Evolutionary conservation across 2,113 vertebrate genomes (phyloP), one percentile per base, ranked within the genome.

Genomic region (Stictonetta naevosa): DNA sequence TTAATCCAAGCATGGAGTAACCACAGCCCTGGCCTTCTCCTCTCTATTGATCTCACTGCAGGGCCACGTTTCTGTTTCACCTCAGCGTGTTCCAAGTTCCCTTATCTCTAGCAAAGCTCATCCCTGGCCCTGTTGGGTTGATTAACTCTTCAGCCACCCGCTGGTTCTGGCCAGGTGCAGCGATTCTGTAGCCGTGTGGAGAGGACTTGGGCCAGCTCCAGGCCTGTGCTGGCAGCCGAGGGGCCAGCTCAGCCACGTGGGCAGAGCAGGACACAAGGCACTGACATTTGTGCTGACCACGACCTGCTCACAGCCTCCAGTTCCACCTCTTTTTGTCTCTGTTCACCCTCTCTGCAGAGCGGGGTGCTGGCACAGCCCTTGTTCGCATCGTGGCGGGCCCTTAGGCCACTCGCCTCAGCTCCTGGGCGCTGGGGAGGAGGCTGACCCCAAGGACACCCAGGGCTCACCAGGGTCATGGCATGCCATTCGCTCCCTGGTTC

Each of bases 1-100:
- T 95, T 94, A 89, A 95, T 92, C 91, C 42, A 13, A 76, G 91
- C 75, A 52, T 71, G 62, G 52, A 74, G 81, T 83, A 94, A 96
- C 92, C 89, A 91, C 78, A 84, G 55, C 91, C 76, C 89, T 77
- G 74, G 94, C 74, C 84, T 80, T 93, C 91, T 89, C 87, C 63
- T 80, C 78, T 79, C 38, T 76, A 94, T 92, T 84, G 93, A 92
- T 94, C 86, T 69, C 75, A 60, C 1, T 48, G 83, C 80, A 0
- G 0, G 68, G 69, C 69, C 14, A 2, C 11, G 1, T 88, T 94
- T 92, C 85, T 93, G 4, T 94, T 94, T 90, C 86, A 69, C 77
- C 86, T 40, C 75, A 6, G 40, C 31, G 4, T 81, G 14, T 58
- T 84, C 31, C 7, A 0, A 20, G 33, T 77, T 86, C 83, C 69